phyloP scores from a whole-genome alignment of 2,113 vertebrate species.

The Vicugna pacos region DNA sequence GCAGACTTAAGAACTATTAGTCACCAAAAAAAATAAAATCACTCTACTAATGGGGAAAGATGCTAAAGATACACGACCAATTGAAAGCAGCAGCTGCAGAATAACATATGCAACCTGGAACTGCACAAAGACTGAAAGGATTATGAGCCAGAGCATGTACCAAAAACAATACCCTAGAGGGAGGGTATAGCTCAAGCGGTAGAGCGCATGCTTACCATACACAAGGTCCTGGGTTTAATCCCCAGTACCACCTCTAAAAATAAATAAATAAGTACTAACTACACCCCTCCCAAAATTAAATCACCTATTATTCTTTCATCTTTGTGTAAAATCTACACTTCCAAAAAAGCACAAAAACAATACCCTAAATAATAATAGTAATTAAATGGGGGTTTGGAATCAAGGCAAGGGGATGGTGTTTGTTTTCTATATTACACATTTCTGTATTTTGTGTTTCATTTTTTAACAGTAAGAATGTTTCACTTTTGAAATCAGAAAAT shows the following conservation, averaged over 20 bases:
- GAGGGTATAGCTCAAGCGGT: too few relatives aligned
- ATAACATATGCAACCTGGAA: not conserved
- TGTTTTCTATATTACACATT: not conserved
- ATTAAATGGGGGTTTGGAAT: not conserved
- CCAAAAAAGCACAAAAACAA: not conserved
- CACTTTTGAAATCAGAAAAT: conserved; percentile 24
- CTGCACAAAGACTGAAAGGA: too few relatives aligned
- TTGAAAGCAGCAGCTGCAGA: not conserved
- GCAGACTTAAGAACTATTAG: not conserved
- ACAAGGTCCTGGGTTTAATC: too few relatives aligned
- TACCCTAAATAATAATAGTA: not conserved
- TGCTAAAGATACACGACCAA: not conserved
- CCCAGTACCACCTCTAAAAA: too few relatives aligned
- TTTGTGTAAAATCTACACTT: not conserved
- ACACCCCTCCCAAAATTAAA: not conserved
- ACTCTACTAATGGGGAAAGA: not conserved
- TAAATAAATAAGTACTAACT: too few relatives aligned
- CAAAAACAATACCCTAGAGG: not conserved
- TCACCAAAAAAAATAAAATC: not conserved
- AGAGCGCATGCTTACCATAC: too few relatives aligned
- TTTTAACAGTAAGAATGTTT: not conserved
- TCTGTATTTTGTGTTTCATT: not conserved
- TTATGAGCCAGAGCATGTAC: not conserved
- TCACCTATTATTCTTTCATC: not conserved
- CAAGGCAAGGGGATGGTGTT: not conserved